A percentile compares a stretch with the other conserved stretches of the same genome.
Evolutionary conservation across 2,888 invertebrate genomes (phyloP).

Genomic region (Lasioglossum figueresi): DNA sequence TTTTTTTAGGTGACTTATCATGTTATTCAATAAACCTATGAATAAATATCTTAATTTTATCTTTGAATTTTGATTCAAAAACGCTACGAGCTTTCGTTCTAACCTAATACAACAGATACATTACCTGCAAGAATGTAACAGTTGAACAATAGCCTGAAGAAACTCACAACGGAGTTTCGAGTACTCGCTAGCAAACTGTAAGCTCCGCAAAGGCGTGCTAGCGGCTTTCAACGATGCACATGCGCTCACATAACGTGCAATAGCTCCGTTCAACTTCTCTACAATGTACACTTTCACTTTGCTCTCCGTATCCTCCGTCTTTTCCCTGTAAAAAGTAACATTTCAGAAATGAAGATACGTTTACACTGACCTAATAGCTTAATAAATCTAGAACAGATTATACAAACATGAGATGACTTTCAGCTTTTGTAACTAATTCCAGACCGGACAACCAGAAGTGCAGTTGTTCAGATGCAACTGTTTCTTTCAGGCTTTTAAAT

Average conservation of each 20-base stretch:
- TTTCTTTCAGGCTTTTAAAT: constrained; percentile 87
- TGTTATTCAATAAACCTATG: too few relatives aligned
- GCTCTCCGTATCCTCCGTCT: constrained; percentile 66
- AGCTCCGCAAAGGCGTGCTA: constrained; percentile 87
- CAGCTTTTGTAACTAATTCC: constrained; percentile 90
- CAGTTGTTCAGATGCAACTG: constrained; percentile 93
- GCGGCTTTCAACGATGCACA: constrained; percentile 86
- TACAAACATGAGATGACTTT: constrained; percentile 87
- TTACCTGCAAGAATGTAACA: constrained; percentile 88
- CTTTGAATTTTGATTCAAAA: too few relatives aligned
- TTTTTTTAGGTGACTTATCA: too few relatives aligned
- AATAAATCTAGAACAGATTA: background rate
- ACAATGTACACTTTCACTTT: constrained; percentile 75
- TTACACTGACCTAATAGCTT: background rate
- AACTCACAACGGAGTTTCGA: constrained; percentile 90
- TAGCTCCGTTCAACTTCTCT: constrained; percentile 80
- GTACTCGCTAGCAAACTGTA: constrained; percentile 91
- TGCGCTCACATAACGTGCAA: constrained; percentile 81
- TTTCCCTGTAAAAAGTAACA: constrained; percentile 60
- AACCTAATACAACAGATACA: background rate
- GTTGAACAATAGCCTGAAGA: constrained; percentile 88
- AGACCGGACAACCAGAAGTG: constrained; percentile 95
- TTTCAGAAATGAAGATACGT: constrained; percentile 6
- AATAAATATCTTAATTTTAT: too few relatives aligned
- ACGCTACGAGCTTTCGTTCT: too few relatives aligned